A percentile compares a stretch with the other conserved stretches of the same genome.
Conservation (phyloP, 2,888 invertebrate genomes). For the Selenia dentaria region DNA sequence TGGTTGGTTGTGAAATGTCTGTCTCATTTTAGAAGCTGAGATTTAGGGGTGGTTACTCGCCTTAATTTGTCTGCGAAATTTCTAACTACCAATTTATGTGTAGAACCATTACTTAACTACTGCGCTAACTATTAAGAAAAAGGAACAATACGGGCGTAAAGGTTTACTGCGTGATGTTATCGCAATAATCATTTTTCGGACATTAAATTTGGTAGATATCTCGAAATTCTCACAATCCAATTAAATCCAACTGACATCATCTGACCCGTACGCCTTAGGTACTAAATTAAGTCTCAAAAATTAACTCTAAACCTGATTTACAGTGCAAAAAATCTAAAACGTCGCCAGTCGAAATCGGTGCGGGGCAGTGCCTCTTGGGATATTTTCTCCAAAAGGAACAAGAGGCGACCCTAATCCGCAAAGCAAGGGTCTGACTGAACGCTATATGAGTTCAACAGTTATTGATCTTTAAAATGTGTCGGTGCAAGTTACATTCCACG, state of each 20-base stretch:
- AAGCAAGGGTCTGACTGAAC: slow-evolving; percentile 23
- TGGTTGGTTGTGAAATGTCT: slow-evolving; percentile 13
- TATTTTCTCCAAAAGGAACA: slow-evolving; percentile 44
- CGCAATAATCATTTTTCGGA: no score
- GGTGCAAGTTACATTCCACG: no score
- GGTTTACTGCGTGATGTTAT: no score
- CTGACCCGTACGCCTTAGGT: slow-evolving; percentile 18
- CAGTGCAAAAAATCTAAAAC: slow-evolving; percentile 41
- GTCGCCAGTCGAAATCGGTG: slow-evolving; percentile 18
- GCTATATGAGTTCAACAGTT: slow-evolving; percentile 6
- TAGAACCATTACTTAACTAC: slow-evolving; percentile 8
- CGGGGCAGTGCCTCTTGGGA: slow-evolving; percentile 36
- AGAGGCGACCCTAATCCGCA: slow-evolving; percentile 52
- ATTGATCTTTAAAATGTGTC: neutral
- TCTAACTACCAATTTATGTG: slow-evolving; percentile 18
- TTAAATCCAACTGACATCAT: slow-evolving; percentile 21
- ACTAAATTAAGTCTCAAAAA: slow-evolving; percentile 31
- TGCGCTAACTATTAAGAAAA: no score
- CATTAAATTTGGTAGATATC: no score
- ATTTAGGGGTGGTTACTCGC: slow-evolving; percentile 25
- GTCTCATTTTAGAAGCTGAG: slow-evolving; percentile 18
- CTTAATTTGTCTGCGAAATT: slow-evolving; percentile 22
- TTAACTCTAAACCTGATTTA: slow-evolving; percentile 47
- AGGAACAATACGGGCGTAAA: no score
- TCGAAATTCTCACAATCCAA: slow-evolving; percentile 17